Percentiles rank a stretch among this genome's conserved stretches.
These are phyloP conservation scores for Pemphigus obesinymphae DNA, from an alignment of 1,140 invertebrate species.

Conservation along the genomic window DNA sequence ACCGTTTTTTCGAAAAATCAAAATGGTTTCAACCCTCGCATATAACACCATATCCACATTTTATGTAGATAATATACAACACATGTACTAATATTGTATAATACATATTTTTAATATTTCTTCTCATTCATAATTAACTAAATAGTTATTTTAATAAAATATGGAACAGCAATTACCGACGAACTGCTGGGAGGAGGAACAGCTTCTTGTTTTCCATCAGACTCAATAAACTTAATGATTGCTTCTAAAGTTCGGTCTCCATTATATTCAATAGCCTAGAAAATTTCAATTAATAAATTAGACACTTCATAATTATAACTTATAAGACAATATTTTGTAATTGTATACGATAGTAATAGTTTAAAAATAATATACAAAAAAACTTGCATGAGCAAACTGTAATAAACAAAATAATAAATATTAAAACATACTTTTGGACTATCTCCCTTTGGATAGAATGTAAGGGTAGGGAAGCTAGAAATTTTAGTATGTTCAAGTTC, in stretches of 20 bases:
- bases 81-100: no score
- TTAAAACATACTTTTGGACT: slow-evolving; percentile 20
- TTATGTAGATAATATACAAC: no score
- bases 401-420: neutral
- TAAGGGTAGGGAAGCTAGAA: slow-evolving; percentile 93
- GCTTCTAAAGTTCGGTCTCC: slow-evolving; percentile 92
- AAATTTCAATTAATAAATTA: slow-evolving; percentile 41
- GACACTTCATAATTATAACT: slow-evolving; percentile 43
- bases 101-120: no score
- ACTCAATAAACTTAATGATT: slow-evolving; percentile 87
- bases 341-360: no score
- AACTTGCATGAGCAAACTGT: neutral
- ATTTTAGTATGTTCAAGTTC: slow-evolving; percentile 94
- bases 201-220: slow-evolving; percentile 61
- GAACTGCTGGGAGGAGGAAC: slow-evolving; percentile 53
- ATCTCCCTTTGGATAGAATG: slow-evolving; percentile 79
- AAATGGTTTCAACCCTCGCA: no score
- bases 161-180: slow-evolving; percentile 53
- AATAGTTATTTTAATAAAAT: no score
- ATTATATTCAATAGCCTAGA: slow-evolving; percentile 81
- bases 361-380: neutral
- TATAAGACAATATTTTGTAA: neutral
- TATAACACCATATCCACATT: no score
- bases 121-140: no score
- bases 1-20: no score